These are phyloP conservation scores for Acromyrmex heyeri DNA, from an alignment of 1,140 invertebrate species.

Conservation along the genomic window DNA sequence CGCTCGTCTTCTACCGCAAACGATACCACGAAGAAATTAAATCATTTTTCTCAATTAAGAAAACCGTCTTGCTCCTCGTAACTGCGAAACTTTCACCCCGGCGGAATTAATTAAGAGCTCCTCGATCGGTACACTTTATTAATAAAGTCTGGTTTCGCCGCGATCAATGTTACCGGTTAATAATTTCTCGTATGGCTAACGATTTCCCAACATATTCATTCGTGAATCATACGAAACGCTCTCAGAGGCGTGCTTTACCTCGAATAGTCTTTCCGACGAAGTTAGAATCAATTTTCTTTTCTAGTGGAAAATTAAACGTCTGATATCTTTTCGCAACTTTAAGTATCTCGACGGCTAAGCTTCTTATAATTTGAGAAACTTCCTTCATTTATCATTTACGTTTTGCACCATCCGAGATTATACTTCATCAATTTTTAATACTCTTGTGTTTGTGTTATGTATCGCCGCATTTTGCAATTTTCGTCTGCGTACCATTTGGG, in stretches of 20 bases:
- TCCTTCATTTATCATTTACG: constrained; percentile 43
- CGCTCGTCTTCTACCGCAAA: neutral
- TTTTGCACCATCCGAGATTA: constrained; percentile 20
- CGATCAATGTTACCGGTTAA: constrained; percentile 32
- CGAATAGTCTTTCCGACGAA: neutral
- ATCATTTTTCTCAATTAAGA: constrained; percentile 62
- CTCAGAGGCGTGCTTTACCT: neutral
- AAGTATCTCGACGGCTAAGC: constrained; percentile 29
- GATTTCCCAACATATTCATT: constrained; percentile 6
- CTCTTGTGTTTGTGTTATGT: neutral
- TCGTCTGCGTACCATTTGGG: neutral
- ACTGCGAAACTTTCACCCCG: constrained; percentile 38
- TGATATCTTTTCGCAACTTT: constrained; percentile 25
- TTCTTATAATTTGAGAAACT: constrained; percentile 35
- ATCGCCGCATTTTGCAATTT: neutral
- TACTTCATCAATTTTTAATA: constrained; percentile 33
- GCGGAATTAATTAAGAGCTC: constrained; percentile 50
- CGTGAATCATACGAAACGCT: neutral
- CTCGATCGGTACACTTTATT: constrained; percentile 45
- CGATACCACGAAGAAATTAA: constrained; percentile 65
- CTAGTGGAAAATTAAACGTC: constrained; percentile 36
- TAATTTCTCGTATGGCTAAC: neutral
- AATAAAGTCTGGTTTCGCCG: constrained; percentile 35
- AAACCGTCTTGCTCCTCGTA: constrained; percentile 47
- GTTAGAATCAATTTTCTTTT: constrained; percentile 26